These are phyloP conservation scores for Fulmarus glacialis DNA, from an alignment of 2,113 vertebrate genomes.

Conservation along the genomic window DNA sequence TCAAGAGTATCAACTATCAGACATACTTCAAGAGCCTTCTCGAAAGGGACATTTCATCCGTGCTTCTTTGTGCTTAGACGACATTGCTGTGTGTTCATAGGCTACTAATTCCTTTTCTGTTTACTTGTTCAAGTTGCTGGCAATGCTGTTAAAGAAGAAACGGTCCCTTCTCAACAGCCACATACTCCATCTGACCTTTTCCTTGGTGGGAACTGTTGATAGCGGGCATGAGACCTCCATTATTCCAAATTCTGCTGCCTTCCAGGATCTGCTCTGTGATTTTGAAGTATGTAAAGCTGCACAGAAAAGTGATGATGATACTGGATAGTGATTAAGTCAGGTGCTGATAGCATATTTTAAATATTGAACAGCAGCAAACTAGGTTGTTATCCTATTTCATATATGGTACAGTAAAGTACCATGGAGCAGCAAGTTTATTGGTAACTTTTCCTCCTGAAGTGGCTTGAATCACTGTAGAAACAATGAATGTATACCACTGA, in stretches of 20 bases:
- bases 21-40: neutral
- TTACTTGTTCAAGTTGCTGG: conserved; percentile 82
- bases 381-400: neutral
- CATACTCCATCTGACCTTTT: conserved; percentile 97
- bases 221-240: conserved; percentile 98
- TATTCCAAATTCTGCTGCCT: conserved; percentile 96
- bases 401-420: no score
- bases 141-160: conserved; percentile 98
- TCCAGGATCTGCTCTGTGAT: conserved; percentile 97
- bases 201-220: conserved; percentile 96
- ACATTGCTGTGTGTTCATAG: neutral
- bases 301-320: neutral
- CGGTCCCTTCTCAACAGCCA: conserved; percentile 95
- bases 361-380: neutral
- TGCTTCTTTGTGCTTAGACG: neutral
- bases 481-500: neutral
- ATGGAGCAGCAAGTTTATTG: neutral
- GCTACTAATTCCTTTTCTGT: neutral
- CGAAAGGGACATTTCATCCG: neutral
- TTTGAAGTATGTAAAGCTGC: conserved; percentile 84
- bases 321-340: neutral
- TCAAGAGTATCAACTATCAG: neutral
- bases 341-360: neutral
- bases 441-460: neutral
- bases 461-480: neutral